Base-by-base conservation (phyloP, 2,113 vertebrate genomes). In the Pelecanus crispus region DNA sequence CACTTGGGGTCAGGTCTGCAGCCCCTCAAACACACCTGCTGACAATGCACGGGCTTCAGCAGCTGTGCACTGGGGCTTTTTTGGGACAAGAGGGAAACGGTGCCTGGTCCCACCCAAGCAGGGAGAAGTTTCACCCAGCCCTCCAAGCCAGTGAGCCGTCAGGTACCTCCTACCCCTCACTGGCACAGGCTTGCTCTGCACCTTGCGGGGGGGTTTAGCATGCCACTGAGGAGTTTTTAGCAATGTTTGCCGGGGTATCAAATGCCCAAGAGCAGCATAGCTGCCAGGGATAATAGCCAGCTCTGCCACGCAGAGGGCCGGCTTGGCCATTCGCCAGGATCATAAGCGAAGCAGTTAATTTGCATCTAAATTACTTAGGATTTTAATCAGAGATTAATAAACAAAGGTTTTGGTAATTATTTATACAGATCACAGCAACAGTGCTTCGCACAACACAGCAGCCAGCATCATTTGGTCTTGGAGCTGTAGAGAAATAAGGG, bases 321-420 rank as follows among this genome's bases (percentile, higher is more conserved):
- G 25, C 61, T 50, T 91, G 68, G 82, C 50, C 31, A 34, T 84
- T 84, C 1, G 2, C 82, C 47, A 87, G 53, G 47, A 81, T 74
- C 38, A 40, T 52, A 81, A 79, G 40, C 2, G 5, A 78, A 87
- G 25, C 38, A 44, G 66, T 56, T 88, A 70, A 95, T 96, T 95
- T 92, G 38, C 81, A 86, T 77, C 42, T 86, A 84, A 90, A 93
- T 92, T 67, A 36, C 80, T 90, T 77, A 44, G 38, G 11, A 84
- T 92, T 95, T 95, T 95, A 81, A 92, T 92, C 62, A 92, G 77
- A 73, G 11, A 88, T 92, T 95, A 89, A 87, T 90, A 75, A 92
- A 93, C 62, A 90, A 93, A 93, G 20, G 47, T 71, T 88, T 83
- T 6, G 1, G 20, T 86, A 84, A 88, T 90, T 86, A 73, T 70